phyloP scores from a whole-genome alignment of 2,888 invertebrate genomes.

The Venusia cambrica region DNA sequence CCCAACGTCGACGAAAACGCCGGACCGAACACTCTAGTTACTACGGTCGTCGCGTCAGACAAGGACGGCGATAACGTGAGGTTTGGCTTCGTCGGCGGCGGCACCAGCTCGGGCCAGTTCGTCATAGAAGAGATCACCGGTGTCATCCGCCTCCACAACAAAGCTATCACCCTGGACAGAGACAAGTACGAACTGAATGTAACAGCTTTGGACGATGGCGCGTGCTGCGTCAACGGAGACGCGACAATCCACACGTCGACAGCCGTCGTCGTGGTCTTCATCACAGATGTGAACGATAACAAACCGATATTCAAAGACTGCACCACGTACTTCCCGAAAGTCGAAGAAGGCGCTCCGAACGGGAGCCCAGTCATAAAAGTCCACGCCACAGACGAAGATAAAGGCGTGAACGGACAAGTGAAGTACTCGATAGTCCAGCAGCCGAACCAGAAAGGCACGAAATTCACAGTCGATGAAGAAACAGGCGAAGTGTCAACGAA shows the following conservation, averaged over 20 bases:
- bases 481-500: constrained; percentile 97
- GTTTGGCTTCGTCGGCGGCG: constrained; percentile 94
- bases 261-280: constrained; percentile 97
- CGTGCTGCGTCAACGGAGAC: constrained; percentile 95
- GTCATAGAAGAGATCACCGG: constrained; percentile 97
- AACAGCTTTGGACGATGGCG: constrained; percentile 98
- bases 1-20: constrained; percentile 98
- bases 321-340: constrained; percentile 94
- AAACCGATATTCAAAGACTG: constrained; percentile 98
- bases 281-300: constrained; percentile 98
- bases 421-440: constrained; percentile 98
- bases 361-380: constrained; percentile 96
- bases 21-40: constrained; percentile 96
- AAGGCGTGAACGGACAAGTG: constrained; percentile 96
- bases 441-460: constrained; percentile 96
- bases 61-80: constrained; percentile 98
- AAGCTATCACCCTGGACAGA: constrained; percentile 92
- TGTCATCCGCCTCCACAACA: constrained; percentile 93
- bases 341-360: constrained; percentile 96
- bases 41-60: constrained; percentile 97
- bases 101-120: constrained; percentile 94
- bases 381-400: constrained; percentile 96
- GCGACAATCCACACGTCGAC: constrained; percentile 95
- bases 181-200: constrained; percentile 98
- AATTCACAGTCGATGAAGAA: constrained; percentile 97